A percentile compares a stretch with the other conserved stretches of the same genome.
Evolutionary conservation across 2,797 vertebrate species (phyloP).

Genomic region (Chiloscyllium punctatum): DNA sequence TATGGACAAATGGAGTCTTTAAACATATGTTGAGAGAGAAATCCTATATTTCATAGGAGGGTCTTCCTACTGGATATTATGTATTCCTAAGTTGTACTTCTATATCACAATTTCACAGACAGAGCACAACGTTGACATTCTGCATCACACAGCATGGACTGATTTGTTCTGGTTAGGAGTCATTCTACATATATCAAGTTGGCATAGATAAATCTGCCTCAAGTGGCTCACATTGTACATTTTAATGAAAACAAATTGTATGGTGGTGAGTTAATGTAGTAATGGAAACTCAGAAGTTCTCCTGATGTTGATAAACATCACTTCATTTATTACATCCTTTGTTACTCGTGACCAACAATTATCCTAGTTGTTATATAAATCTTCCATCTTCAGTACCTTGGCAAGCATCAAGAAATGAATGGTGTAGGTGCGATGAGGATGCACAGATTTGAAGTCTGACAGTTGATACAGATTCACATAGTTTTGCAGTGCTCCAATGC

Average conservation of each 20-base stretch:
- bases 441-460: neutral
- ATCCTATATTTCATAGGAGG: neutral
- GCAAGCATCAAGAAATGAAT: neutral
- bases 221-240: neutral
- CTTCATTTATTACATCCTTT: neutral
- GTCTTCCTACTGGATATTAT: neutral
- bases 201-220: neutral
- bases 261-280: neutral
- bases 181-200: neutral
- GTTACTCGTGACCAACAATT: conserved; percentile 12
- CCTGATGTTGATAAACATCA: conserved; percentile 12
- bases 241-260: neutral
- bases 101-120: neutral
- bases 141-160: neutral
- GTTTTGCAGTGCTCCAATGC: neutral
- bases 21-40: neutral
- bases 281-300: conserved; percentile 3
- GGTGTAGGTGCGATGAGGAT: neutral
- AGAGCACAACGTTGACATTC: neutral
- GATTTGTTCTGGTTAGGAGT: neutral
- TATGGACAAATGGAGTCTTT: neutral
- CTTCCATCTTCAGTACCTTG: neutral
- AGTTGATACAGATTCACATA: neutral
- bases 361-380: neutral
- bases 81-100: neutral